These are phyloP conservation scores for Aplocera efformata DNA, from an alignment of 2,888 invertebrate genomes.

Conservation along the genomic window DNA sequence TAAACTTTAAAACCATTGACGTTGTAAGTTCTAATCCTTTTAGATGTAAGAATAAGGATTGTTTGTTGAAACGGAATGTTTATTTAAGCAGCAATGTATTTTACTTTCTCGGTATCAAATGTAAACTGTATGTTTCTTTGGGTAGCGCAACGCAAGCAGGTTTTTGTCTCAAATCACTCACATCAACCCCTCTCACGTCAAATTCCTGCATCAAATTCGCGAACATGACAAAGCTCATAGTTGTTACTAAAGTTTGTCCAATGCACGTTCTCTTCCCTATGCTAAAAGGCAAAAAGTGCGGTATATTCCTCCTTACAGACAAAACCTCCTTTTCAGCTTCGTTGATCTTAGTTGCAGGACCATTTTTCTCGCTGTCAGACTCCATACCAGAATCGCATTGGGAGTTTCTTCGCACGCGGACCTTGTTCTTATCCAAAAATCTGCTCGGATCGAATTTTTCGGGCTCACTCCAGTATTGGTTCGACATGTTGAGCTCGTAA, in stretches of 20 bases:
- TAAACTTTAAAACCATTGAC: too few relatives aligned
- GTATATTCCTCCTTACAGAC: constrained; percentile 76
- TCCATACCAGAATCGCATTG: constrained; percentile 81
- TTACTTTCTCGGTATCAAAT: constrained; percentile 77
- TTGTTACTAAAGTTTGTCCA: constrained; percentile 89
- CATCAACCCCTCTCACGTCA: constrained; percentile 80
- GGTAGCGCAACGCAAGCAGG: constrained; percentile 88
- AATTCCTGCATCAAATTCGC: constrained; percentile 87
- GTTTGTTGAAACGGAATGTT: too few relatives aligned
- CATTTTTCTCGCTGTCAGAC: constrained; percentile 61
- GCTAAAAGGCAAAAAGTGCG: constrained; percentile 91
- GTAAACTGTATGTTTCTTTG: constrained; percentile 84
- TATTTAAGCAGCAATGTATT: constrained; percentile 20
- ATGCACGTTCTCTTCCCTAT: constrained; percentile 93
- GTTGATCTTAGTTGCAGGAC: constrained; percentile 38
- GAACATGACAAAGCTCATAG: constrained; percentile 87
- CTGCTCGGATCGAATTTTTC: constrained; percentile 87
- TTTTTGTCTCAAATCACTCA: constrained; percentile 76
- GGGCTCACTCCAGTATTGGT: constrained; percentile 87
- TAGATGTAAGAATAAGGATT: too few relatives aligned
- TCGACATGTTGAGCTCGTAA: constrained; percentile 87
- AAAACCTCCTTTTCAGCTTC: constrained; percentile 59
- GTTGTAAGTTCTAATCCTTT: too few relatives aligned
- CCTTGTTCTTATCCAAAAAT: constrained; percentile 81
- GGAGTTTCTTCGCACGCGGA: constrained; percentile 58